Percentiles rank a stretch among this genome's conserved stretches.
These are phyloP conservation scores for Adrianichthys oophorus DNA, from an alignment of 2,797 vertebrate species.

Conservation along the genomic window DNA sequence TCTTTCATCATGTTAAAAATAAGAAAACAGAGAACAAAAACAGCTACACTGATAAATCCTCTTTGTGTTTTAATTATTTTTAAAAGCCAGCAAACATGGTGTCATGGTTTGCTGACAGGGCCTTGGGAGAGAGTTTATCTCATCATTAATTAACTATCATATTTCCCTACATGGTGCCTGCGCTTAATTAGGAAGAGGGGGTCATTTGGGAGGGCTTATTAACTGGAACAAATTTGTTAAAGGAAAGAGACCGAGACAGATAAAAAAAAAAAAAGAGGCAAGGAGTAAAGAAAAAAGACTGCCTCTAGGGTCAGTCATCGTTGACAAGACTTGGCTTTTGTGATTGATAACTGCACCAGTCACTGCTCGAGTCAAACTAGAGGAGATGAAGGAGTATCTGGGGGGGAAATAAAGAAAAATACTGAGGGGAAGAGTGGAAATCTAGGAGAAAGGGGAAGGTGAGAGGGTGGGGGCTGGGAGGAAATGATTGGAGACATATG, in stretches of 20 bases:
- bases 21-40: constrained; percentile 64
- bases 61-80: constrained; percentile 87
- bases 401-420: constrained; percentile 29
- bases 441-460: constrained; percentile 65
- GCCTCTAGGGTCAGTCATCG: constrained; percentile 75
- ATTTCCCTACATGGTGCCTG: constrained; percentile 98
- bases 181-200: constrained; percentile 95
- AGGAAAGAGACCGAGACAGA: constrained; percentile 84
- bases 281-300: constrained; percentile 46
- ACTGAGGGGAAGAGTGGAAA: constrained; percentile 54
- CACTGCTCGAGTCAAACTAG: constrained; percentile 71
- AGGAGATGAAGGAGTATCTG: constrained; percentile 67
- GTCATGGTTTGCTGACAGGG: constrained; percentile 98
- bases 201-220: constrained; percentile 99
- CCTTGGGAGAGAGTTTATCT: constrained; percentile 99
- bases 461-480: constrained; percentile 87
- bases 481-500: constrained; percentile 98
- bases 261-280: constrained; percentile 57
- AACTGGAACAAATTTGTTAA: constrained; percentile 99
- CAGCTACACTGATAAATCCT: constrained; percentile 72
- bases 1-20: constrained; percentile 88
- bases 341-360: constrained; percentile 99
- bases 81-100: constrained; percentile 97
- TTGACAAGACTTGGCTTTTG: constrained; percentile 89
- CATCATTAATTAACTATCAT: constrained; percentile 99